Evolutionary conservation across 2,888 invertebrate species (phyloP).

Genomic region (Xestia rhomboidea): DNA sequence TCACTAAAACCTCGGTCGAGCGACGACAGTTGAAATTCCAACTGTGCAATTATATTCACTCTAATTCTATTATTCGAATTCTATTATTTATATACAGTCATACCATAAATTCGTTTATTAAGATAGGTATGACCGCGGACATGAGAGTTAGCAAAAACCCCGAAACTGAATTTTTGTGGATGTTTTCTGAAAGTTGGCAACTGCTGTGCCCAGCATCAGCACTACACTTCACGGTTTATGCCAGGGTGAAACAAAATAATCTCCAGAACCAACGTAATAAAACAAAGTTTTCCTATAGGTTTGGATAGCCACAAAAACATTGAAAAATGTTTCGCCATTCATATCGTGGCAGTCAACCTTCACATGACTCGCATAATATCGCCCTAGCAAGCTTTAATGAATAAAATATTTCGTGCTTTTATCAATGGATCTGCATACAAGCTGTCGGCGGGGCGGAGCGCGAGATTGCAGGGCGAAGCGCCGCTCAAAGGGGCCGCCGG

Average conservation of each 20-base stretch:
- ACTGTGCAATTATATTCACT: too few relatives aligned
- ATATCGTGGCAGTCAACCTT: neutral
- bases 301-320: neutral
- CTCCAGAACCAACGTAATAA: neutral
- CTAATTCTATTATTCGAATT: too few relatives aligned
- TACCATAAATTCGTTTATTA: too few relatives aligned
- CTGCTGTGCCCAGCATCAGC: neutral
- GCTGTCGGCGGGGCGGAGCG: slow-evolving; percentile 52
- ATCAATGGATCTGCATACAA: slow-evolving; percentile 48
- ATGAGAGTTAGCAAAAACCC: neutral
- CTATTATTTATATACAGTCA: too few relatives aligned
- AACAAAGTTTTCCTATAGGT: neutral
- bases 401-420: slow-evolving; percentile 43
- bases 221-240: neutral
- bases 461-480: slow-evolving; percentile 54
- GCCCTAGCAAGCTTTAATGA: slow-evolving; percentile 40
- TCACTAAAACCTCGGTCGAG: too few relatives aligned
- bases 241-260: neutral
- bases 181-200: neutral
- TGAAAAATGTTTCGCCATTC: neutral
- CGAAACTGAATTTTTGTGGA: neutral
- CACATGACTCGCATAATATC: slow-evolving; percentile 36
- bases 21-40: too few relatives aligned
- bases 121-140: neutral
- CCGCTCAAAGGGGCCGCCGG: slow-evolving; percentile 48